phyloP scores from a whole-genome alignment of 2,888 invertebrate genomes.

The Stenotaenia linearis region DNA sequence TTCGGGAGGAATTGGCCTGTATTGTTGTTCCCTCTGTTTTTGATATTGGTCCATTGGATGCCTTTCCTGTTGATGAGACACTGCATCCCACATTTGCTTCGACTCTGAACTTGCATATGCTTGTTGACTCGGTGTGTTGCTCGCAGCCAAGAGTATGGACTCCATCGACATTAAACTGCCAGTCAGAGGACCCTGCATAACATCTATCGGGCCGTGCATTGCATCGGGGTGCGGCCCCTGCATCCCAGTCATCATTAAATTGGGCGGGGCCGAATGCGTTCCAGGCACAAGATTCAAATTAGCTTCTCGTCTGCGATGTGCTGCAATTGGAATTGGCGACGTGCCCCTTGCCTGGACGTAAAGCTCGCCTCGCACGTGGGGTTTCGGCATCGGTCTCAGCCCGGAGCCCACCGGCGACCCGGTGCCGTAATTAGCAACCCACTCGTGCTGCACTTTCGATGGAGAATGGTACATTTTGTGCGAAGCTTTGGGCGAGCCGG shows the following conservation, averaged over 20 bases:
- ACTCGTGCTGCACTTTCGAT: neutral
- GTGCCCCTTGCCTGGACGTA: neutral
- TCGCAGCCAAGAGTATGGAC: conserved; percentile 43
- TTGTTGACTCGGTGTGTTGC: neutral
- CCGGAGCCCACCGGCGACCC: neutral
- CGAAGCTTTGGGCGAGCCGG: neutral
- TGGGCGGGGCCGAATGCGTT: conserved; percentile 28
- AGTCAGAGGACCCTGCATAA: conserved; percentile 53
- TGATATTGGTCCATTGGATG: neutral
- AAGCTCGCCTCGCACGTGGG: neutral
- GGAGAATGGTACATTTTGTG: neutral
- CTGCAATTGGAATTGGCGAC: conserved; percentile 24
- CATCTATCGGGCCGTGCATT: conserved; percentile 39
- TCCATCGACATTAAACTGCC: conserved; percentile 61
- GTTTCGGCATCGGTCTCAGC: neutral
- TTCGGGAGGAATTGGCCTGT: neutral
- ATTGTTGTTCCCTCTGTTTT: neutral
- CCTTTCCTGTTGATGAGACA: neutral
- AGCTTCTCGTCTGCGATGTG: neutral
- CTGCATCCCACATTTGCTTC: neutral
- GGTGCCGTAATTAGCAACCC: neutral
- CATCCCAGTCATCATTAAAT: neutral
- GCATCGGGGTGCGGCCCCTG: neutral
- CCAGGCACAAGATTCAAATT: neutral
- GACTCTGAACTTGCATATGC: neutral